Conservation (phyloP, 2,113 vertebrate species). For the Lepus europaeus region DNA sequence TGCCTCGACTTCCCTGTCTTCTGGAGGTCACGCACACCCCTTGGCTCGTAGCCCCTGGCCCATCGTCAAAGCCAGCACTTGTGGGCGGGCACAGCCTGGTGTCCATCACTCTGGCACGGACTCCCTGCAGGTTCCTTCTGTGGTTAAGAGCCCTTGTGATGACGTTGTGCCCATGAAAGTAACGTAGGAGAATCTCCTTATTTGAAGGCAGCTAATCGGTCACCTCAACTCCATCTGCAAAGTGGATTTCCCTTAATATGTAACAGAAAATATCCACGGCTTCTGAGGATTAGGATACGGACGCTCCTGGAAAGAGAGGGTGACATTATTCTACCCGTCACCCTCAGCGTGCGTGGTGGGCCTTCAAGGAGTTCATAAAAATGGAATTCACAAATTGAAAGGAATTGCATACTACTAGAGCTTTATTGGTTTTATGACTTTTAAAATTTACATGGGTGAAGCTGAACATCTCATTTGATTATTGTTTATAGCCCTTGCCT, state of each 20-base stretch:
- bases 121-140: background rate
- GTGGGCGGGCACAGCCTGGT: background rate
- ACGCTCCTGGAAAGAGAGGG: background rate
- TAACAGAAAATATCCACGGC: background rate
- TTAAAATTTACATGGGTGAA: no score
- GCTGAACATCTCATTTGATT: no score
- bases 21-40: background rate
- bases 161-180: no score
- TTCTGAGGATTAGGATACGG: background rate
- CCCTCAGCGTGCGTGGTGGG: background rate
- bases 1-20: background rate
- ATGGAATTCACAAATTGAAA: no score
- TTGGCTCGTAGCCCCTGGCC: background rate
- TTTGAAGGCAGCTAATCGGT: background rate
- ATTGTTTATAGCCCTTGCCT: no score
- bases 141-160: background rate
- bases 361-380: no score
- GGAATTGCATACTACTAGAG: no score
- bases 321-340: background rate
- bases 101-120: accelerated
- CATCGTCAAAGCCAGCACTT: background rate
- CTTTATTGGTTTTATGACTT: no score
- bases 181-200: background rate
- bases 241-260: background rate
- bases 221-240: background rate